phyloP scores from a whole-genome alignment of 2,113 vertebrate species.

The Chelonoidis abingdonii region DNA sequence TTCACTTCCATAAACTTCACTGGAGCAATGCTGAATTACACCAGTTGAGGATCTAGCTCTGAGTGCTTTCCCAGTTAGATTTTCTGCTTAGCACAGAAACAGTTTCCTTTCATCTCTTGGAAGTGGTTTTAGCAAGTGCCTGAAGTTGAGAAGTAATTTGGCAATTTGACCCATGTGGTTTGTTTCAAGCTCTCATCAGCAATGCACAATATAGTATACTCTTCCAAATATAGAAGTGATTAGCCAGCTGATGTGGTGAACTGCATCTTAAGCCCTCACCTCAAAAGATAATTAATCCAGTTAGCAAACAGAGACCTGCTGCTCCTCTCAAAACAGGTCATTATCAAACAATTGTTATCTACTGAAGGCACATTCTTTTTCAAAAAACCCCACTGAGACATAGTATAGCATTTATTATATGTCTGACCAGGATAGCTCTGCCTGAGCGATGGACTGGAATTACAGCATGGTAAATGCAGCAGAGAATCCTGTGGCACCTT shows the following conservation, averaged over 20 bases:
- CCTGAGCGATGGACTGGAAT: slow-evolving; percentile 76
- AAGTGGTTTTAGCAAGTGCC: background rate
- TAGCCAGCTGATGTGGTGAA: slow-evolving; percentile 12
- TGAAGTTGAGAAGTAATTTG: slow-evolving; percentile 21
- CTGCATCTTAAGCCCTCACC: slow-evolving; percentile 8
- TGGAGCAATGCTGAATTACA: background rate
- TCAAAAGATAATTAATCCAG: slow-evolving; percentile 60
- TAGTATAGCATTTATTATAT: slow-evolving; percentile 44
- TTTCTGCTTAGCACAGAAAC: background rate
- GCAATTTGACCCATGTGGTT: background rate
- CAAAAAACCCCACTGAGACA: slow-evolving; percentile 28
- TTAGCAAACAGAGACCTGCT: slow-evolving; percentile 47
- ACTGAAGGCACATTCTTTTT: slow-evolving; percentile 35
- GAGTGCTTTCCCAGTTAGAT: rapidly evolving
- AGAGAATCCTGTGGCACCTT: too few relatives aligned
- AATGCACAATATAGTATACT: background rate
- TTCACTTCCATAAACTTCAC: background rate
- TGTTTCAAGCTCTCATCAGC: background rate
- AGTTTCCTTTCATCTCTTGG: background rate
- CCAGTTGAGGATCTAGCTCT: background rate
- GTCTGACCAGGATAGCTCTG: slow-evolving; percentile 24
- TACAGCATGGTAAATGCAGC: slow-evolving; percentile 62
- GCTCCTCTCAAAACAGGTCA: slow-evolving; percentile 41
- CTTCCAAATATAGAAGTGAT: slow-evolving; percentile 30
- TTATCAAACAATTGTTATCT: slow-evolving; percentile 37